These are phyloP conservation scores for Chrysolina haemoptera DNA, from an alignment of 2,888 invertebrate genomes.

Conservation along the genomic window DNA sequence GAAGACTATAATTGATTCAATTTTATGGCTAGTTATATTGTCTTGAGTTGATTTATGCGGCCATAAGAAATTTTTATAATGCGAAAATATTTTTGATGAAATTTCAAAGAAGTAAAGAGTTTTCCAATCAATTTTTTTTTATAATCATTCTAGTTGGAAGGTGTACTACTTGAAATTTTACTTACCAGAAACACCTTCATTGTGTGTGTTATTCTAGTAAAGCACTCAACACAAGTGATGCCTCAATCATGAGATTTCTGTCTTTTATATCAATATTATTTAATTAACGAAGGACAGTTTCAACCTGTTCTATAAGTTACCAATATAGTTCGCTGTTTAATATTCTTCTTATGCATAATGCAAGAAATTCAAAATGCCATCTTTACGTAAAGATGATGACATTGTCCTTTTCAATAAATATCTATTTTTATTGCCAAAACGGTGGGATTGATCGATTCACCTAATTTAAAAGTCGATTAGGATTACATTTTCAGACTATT, in stretches of 20 bases:
- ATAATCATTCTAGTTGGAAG: background rate
- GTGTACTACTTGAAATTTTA: background rate
- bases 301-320: constrained; percentile 34
- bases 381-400: background rate
- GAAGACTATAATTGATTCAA: no score
- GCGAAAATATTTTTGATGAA: no score
- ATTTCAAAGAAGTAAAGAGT: no score
- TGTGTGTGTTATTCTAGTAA: constrained; percentile 27
- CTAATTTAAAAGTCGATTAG: no score
- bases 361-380: background rate
- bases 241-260: constrained; percentile 20
- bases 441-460: background rate
- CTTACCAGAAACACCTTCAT: constrained; percentile 50
- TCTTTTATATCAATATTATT: constrained; percentile 38
- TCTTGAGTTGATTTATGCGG: no score
- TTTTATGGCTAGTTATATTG: no score
- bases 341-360: constrained; percentile 11
- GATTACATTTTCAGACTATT: no score
- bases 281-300: constrained; percentile 34
- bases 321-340: constrained; percentile 26
- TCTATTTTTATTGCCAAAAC: background rate
- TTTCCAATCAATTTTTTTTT: background rate
- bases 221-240: constrained; percentile 46
- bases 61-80: no score
- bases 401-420: constrained; percentile 2